These are phyloP conservation scores for Micromys minutus DNA, from an alignment of 2,113 vertebrate species.

Conservation along the genomic window DNA sequence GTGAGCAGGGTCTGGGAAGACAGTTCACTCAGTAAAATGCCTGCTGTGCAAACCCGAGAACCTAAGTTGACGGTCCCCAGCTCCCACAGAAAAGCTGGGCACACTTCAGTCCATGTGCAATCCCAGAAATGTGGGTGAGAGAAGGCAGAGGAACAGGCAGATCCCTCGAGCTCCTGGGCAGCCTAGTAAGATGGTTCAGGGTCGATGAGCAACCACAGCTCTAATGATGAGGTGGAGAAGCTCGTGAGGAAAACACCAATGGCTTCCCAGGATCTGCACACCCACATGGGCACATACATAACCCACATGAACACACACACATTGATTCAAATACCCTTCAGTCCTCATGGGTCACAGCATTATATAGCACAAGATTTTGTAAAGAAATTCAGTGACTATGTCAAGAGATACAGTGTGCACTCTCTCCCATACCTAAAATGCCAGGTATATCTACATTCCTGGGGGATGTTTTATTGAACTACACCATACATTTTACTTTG, in stretches of 20 bases:
- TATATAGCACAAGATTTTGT: background rate
- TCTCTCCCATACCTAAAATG: background rate
- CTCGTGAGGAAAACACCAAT: background rate
- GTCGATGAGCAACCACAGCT: background rate
- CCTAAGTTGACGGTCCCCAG: background rate
- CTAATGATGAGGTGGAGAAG: background rate
- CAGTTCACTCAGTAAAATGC: background rate
- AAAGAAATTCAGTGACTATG: background rate
- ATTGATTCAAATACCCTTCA: background rate
- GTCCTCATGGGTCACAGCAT: background rate
- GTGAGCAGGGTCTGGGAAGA: background rate
- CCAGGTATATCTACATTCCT: background rate
- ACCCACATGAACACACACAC: background rate
- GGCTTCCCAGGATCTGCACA: background rate
- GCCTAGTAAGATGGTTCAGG: background rate
- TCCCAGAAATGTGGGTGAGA: background rate
- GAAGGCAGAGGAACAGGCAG: background rate
- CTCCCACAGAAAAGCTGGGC: background rate
- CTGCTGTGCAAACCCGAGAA: background rate
- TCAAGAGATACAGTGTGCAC: background rate
- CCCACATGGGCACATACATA: background rate
- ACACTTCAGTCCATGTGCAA: background rate
- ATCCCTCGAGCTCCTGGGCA: background rate
- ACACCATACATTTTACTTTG: background rate
- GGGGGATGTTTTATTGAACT: background rate